Conservation (phyloP, 2,888 invertebrate genomes). For the Synergus gifuensis region DNA sequence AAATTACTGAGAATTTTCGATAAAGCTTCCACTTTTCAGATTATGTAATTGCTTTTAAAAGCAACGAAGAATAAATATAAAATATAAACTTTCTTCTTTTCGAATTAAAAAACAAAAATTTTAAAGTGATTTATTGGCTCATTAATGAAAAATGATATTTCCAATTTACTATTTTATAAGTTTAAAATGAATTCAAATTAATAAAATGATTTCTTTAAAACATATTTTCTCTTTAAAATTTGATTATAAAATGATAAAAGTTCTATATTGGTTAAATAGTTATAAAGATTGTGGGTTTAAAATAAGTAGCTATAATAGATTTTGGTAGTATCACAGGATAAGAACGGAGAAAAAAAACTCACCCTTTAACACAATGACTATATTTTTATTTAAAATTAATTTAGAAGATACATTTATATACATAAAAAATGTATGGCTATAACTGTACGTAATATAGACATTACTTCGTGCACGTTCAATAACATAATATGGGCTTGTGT, state of each 20-base stretch:
- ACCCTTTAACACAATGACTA: slow-evolving; percentile 75
- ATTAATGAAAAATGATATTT: too few species aligned
- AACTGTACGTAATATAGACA: slow-evolving; percentile 70
- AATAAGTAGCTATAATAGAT: neutral
- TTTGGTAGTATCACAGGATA: neutral
- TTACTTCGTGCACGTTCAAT: slow-evolving; percentile 71
- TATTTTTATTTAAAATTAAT: slow-evolving; percentile 77
- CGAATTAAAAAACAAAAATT: too few species aligned
- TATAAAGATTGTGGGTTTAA: neutral
- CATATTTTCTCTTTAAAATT: too few species aligned
- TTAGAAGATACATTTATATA: slow-evolving; percentile 77
- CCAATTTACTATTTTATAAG: too few species aligned
- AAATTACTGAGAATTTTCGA: too few species aligned
- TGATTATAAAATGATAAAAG: neutral
- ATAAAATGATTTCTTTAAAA: too few species aligned
- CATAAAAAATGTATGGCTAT: slow-evolving; percentile 77
- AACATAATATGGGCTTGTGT: slow-evolving; percentile 65
- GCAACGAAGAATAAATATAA: too few species aligned
- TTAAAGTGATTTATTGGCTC: too few species aligned
- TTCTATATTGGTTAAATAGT: neutral
- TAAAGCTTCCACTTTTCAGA: too few species aligned
- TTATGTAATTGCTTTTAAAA: too few species aligned
- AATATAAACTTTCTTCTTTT: too few species aligned
- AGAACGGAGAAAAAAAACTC: neutral
- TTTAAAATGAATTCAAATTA: too few species aligned